These are phyloP conservation scores for Alligator sinensis DNA, from an alignment of 2,113 vertebrate species.

Conservation along the genomic window DNA sequence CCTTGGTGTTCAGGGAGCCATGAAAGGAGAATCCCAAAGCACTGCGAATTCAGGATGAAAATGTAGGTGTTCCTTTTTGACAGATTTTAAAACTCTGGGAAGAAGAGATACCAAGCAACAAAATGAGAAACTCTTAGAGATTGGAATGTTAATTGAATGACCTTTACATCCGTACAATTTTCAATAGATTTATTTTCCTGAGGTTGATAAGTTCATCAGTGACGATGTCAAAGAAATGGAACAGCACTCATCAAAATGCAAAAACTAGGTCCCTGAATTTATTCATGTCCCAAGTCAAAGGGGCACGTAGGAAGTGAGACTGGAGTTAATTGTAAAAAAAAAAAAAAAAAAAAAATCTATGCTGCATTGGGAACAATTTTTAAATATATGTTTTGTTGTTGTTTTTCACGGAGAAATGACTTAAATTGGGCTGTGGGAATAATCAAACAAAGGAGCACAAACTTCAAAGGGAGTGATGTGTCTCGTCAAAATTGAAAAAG, in stretches of 20 bases:
- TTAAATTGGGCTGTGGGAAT: conserved; percentile 26
- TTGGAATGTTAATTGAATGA: neutral
- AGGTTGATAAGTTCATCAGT: neutral
- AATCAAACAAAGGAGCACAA: conserved; percentile 2
- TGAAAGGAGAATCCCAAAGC: neutral
- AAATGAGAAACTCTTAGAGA: neutral
- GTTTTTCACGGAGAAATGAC: neutral
- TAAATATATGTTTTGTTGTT: neutral
- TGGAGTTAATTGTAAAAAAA: neutral
- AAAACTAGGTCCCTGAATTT: neutral
- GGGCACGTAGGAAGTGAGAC: neutral
- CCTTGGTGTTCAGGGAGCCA: neutral
- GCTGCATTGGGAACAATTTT: neutral
- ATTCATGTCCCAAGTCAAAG: neutral
- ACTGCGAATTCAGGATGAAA: neutral
- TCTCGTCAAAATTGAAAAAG: neutral
- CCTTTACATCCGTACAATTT: neutral
- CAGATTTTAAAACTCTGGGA: neutral
- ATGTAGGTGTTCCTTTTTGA: neutral
- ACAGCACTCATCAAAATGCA: neutral
- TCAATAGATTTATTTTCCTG: neutral
- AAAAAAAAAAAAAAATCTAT: neutral
- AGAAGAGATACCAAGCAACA: neutral
- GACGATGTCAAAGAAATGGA: neutral
- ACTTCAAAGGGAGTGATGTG: conserved; percentile 31